Percentiles rank a stretch among this genome's conserved stretches.
These are phyloP conservation scores for Drosophila sproati DNA, from an alignment of 1,140 invertebrate genomes.

Conservation along the genomic window DNA sequence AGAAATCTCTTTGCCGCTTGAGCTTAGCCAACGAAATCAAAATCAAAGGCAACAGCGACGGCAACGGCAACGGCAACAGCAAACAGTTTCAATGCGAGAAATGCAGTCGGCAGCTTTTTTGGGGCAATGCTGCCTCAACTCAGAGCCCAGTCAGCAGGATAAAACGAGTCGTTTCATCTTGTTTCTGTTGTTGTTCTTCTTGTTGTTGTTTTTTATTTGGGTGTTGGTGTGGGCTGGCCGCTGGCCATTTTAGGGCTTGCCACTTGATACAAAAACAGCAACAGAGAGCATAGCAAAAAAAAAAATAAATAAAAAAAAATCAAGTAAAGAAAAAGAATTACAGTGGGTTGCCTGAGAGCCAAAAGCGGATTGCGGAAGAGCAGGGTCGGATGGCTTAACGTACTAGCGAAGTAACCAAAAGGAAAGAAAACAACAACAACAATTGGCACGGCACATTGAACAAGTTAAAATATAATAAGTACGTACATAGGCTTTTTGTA, in stretches of 20 bases:
- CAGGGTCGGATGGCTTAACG: not conserved
- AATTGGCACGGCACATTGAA: slow-evolving; percentile 65
- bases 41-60: slow-evolving; percentile 20
- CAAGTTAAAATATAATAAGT: slow-evolving; percentile 79
- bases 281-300: slow-evolving; percentile 8
- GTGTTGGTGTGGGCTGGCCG: slow-evolving; percentile 27
- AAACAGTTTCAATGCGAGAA: slow-evolving; percentile 24
- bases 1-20: slow-evolving; percentile 26
- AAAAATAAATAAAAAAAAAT: slow-evolving; percentile 12
- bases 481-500: slow-evolving; percentile 40
- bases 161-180: slow-evolving; percentile 74
- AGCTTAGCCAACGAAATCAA: slow-evolving; percentile 32
- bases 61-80: not conserved
- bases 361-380: not conserved
- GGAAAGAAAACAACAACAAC: slow-evolving; percentile 26
- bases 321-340: slow-evolving; percentile 17
- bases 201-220: slow-evolving; percentile 24
- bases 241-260: slow-evolving; percentile 56
- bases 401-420: slow-evolving; percentile 46
- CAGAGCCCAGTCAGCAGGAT: slow-evolving; percentile 73
- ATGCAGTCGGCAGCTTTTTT: slow-evolving; percentile 19
- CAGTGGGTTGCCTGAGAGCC: not conserved
- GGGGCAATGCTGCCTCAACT: slow-evolving; percentile 25
- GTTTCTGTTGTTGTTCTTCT: slow-evolving; percentile 17
- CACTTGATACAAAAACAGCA: slow-evolving; percentile 58